Evolutionary conservation across 2,113 vertebrate species (phyloP).

Genomic region (Platycercus adscitus): DNA sequence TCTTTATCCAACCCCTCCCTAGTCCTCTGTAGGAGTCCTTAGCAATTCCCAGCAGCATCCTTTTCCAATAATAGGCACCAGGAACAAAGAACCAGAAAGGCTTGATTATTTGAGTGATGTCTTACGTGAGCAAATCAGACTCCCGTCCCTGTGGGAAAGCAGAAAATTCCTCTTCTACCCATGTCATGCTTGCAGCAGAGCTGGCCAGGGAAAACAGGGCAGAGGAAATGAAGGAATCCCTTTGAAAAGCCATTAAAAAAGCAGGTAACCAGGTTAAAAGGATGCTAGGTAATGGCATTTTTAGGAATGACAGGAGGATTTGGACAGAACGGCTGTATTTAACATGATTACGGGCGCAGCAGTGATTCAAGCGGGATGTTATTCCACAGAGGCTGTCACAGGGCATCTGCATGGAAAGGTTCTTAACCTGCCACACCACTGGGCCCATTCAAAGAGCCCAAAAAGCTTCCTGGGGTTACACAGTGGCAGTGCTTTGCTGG

Average conservation of each 20-base stretch:
- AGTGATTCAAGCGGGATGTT: neutral
- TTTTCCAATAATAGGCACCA: neutral
- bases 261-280: constrained; percentile 28
- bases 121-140: neutral
- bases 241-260: neutral
- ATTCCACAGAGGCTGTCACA: neutral
- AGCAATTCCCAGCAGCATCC: neutral
- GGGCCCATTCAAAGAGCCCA: neutral
- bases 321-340: neutral
- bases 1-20: neutral
- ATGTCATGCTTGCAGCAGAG: neutral
- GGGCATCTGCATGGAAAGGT: neutral
- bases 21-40: neutral
- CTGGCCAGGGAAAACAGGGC: neutral
- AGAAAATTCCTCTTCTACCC: neutral
- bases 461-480: neutral
- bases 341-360: accelerated
- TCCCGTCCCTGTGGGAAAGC: neutral
- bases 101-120: neutral
- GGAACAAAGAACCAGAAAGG: constrained; percentile 4
- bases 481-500: neutral
- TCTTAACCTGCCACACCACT: neutral
- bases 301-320: neutral
- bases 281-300: neutral
- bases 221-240: neutral